Evolutionary conservation across 2,888 invertebrate species (phyloP).

Genomic region (Eupithecia dodoneata): DNA sequence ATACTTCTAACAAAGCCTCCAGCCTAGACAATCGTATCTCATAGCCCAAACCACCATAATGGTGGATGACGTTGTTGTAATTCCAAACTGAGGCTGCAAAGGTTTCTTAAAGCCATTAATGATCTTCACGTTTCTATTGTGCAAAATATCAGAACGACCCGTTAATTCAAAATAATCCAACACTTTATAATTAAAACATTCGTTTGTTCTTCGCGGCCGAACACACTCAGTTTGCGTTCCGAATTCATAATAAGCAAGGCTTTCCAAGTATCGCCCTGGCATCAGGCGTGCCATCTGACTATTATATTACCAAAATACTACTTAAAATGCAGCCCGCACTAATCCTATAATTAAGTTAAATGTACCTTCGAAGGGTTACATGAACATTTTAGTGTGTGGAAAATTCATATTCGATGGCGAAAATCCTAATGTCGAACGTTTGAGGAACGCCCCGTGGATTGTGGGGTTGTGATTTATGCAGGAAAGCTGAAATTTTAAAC

Average conservation of each 20-base stretch:
- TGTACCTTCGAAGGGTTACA: slow-evolving; percentile 69
- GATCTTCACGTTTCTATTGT: slow-evolving; percentile 44
- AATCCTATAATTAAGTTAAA: slow-evolving; percentile 83
- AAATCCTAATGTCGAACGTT: slow-evolving; percentile 66
- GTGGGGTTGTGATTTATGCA: slow-evolving; percentile 68
- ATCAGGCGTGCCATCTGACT: slow-evolving; percentile 83
- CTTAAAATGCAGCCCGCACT: slow-evolving; percentile 78
- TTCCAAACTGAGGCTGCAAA: no score
- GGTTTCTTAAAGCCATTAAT: background rate
- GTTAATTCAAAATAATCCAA: slow-evolving; percentile 74
- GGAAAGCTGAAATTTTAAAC: slow-evolving; percentile 38
- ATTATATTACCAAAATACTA: slow-evolving; percentile 83
- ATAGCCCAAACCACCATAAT: no score
- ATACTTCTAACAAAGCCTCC: no score
- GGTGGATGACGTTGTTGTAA: no score
- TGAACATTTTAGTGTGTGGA: slow-evolving; percentile 70
- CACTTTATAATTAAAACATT: slow-evolving; percentile 82
- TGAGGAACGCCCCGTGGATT: slow-evolving; percentile 70
- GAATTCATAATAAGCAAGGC: slow-evolving; percentile 79
- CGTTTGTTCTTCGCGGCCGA: slow-evolving; percentile 75
- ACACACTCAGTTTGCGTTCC: slow-evolving; percentile 72
- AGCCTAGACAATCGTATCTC: no score
- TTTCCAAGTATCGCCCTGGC: slow-evolving; percentile 79
- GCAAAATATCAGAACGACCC: slow-evolving; percentile 58
- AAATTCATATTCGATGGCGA: slow-evolving; percentile 79